Evolutionary conservation across 2,797 vertebrate species (phyloP), one percentile per base, ranked within the genome.

Genomic region (Trematomus bernacchii): DNA sequence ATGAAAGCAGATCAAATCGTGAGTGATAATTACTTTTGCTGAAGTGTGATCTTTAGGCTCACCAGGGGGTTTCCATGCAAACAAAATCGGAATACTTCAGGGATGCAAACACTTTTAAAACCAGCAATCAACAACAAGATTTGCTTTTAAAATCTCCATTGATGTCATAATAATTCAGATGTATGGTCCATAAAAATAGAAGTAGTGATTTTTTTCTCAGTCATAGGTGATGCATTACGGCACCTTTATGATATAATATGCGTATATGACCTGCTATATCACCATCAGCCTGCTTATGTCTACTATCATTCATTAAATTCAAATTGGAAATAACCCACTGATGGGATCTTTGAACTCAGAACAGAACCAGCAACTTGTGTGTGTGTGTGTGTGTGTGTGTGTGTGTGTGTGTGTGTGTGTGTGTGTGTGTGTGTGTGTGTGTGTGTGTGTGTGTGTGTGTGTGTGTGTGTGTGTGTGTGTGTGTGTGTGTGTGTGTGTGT

Each of bases 271-370:
- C 47, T 37, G 43, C 30, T 54, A 11, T 47, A 47, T 77, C 58
- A 48, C 13, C 52, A 66, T 59, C 23, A 44, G 23, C 57, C 62
- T 46, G 18, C 6, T 27, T 50, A 18, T 73, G 40, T 51, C 40
- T 2, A 43, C 37, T 53, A 60, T 73, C 27, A 71, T 57, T 72
- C 63, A 66, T 60, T 46, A 48, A 3, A 83, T 62, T 71, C 69
- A 55, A 76, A 77, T 52, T 80, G 37, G 43, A 73, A 75, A 67
- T 67, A 77, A 77, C 62, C 23, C 48, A 72, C 14, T 21, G 15
- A 68, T 67, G 37, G 78, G 72, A 79, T 69, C 47, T 84, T 71
- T 84, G 43, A 65, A 43, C 51, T 73, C 43, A 46, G 23, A 53
- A 52, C 43, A 46, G 30, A 55, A 52, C 43, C 40, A 60, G 62